Conservation (phyloP, 1,140 invertebrate species). For the Cylas formicarius region DNA sequence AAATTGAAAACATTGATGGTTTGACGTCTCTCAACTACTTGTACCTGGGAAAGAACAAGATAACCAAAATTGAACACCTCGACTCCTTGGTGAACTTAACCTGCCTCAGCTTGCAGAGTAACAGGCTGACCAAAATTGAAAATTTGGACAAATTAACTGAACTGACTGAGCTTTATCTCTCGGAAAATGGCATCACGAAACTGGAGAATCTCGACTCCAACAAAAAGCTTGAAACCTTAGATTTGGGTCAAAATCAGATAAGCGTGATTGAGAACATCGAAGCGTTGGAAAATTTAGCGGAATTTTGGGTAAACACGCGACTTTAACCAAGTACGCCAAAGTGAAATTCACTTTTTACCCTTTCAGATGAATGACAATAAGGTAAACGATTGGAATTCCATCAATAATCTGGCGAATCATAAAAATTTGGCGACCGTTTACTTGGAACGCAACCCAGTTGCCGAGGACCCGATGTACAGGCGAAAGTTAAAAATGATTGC, state of each 20-base stretch:
- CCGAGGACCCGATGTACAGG: slow-evolving; percentile 77
- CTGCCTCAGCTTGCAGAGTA: slow-evolving; percentile 84
- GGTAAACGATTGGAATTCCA: slow-evolving; percentile 75
- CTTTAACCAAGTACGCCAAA: slow-evolving; percentile 1
- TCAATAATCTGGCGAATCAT: slow-evolving; percentile 69
- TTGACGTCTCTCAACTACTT: slow-evolving; percentile 67
- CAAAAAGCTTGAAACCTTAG: slow-evolving; percentile 71
- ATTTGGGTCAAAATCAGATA: slow-evolving; percentile 86
- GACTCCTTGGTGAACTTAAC: slow-evolving; percentile 68
- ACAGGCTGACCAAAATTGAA: slow-evolving; percentile 82
- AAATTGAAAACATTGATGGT: slow-evolving; percentile 77
- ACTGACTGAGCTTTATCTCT: slow-evolving; percentile 86
- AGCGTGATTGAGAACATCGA: slow-evolving; percentile 71
- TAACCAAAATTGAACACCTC: slow-evolving; percentile 81
- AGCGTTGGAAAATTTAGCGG: slow-evolving; percentile 70
- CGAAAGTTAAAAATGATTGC: slow-evolving; percentile 84
- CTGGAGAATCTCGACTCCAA: slow-evolving; percentile 71
- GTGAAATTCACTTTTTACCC: slow-evolving; percentile 3
- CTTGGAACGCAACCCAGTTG: slow-evolving; percentile 86
- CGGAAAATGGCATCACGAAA: slow-evolving; percentile 81
- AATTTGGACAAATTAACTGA: slow-evolving; percentile 68
- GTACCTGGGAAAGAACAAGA: slow-evolving; percentile 96
- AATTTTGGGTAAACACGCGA: slow-evolving; percentile 78
- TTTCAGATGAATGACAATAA: slow-evolving; percentile 88
- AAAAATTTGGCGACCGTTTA: slow-evolving; percentile 84